Conservation (phyloP, 2,888 invertebrate species). For the Plebejus argus region DNA sequence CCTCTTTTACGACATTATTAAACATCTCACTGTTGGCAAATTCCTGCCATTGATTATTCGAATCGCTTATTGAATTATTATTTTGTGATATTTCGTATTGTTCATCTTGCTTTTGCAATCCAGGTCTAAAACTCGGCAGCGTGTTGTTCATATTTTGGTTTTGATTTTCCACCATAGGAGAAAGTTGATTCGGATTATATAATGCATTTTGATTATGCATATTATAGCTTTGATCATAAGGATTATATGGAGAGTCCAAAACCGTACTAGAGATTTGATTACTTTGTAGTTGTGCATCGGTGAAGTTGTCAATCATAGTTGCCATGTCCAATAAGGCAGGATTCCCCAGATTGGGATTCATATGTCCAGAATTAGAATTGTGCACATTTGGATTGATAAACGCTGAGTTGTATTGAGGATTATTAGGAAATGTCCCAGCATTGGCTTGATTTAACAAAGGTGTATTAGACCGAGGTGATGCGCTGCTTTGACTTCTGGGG, state of each 20-base stretch:
- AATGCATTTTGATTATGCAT: conserved; percentile 84
- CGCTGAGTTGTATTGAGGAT: conserved; percentile 68
- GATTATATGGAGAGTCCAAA: conserved; percentile 84
- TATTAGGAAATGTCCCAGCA: conserved; percentile 63
- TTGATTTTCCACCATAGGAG: conserved; percentile 74
- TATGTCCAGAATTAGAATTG: conserved; percentile 65
- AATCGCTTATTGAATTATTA: conserved; percentile 49
- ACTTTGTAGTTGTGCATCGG: conserved; percentile 89
- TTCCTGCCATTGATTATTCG: conserved; percentile 73
- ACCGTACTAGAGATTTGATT: conserved; percentile 93
- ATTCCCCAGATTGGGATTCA: conserved; percentile 73
- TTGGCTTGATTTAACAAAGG: conserved; percentile 68
- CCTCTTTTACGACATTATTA: conserved; percentile 83
- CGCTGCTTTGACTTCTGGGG: conserved; percentile 77
- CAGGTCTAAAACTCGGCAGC: conserved; percentile 68
- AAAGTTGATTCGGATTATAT: conserved; percentile 79
- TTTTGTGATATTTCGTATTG: conserved; percentile 51
- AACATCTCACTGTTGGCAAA: conserved; percentile 71
- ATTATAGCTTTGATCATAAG: conserved; percentile 84
- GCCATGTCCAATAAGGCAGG: conserved; percentile 87
- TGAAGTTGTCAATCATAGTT: conserved; percentile 88
- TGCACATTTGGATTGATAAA: conserved; percentile 75
- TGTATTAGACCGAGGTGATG: conserved; percentile 77
- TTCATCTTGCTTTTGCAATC: conserved; percentile 68
- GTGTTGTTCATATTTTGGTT: conserved; percentile 69